Conservation (phyloP, 2,113 vertebrate genomes). For the Rhodinocichla rosea region DNA sequence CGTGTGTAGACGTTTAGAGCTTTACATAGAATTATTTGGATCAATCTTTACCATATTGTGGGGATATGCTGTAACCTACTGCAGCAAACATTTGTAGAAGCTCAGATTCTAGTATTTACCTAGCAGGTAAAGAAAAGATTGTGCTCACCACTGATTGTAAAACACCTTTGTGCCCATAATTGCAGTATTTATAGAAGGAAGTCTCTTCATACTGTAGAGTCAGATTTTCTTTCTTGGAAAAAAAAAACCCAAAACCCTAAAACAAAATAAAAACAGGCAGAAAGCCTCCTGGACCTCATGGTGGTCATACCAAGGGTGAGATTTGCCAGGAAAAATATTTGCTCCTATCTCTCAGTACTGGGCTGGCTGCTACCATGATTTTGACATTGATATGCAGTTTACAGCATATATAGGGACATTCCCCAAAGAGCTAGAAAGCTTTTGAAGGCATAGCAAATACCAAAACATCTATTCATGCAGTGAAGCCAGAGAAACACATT, state of each 20-base stretch:
- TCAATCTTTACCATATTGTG: background rate
- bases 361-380: rapidly evolving
- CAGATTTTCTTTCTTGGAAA: background rate
- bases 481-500: background rate
- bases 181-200: background rate
- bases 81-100: background rate
- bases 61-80: background rate
- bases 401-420: background rate
- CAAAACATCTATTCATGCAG: background rate
- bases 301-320: background rate
- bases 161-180: background rate
- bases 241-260: rapidly evolving
- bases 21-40: background rate
- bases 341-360: background rate
- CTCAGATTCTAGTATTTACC: background rate
- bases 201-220: background rate
- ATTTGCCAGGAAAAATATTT: background rate
- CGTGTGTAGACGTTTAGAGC: rapidly evolving
- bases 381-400: background rate
- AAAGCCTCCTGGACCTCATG: background rate
- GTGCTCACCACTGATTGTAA: background rate
- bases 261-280: background rate
- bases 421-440: background rate
- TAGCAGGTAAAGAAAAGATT: background rate
- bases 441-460: background rate